Percentiles rank a stretch among this genome's conserved stretches.
Evolutionary conservation across 2,888 invertebrate genomes (phyloP).

Genomic region (Pyrocoelia pectoralis): DNA sequence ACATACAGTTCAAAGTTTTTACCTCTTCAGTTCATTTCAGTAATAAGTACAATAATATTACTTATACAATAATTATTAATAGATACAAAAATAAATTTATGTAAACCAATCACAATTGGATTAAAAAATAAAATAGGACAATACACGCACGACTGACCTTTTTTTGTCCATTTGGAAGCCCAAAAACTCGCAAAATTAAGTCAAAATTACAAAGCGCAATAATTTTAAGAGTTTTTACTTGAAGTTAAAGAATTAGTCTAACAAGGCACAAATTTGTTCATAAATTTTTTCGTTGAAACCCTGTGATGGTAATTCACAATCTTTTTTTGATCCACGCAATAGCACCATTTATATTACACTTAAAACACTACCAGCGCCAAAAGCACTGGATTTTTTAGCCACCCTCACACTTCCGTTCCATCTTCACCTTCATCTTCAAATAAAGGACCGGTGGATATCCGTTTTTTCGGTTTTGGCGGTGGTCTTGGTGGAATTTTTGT

Average conservation of each 20-base stretch:
- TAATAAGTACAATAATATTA: neutral
- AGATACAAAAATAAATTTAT: constrained; percentile 35
- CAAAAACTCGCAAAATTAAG: constrained; percentile 30
- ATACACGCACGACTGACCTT: constrained; percentile 17
- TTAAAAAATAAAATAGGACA: constrained; percentile 14
- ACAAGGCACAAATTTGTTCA: constrained; percentile 31
- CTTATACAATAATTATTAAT: constrained; percentile 18
- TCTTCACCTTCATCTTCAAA: constrained; percentile 91
- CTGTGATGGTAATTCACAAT: constrained; percentile 37
- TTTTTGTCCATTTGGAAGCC: constrained; percentile 34
- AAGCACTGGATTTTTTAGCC: constrained; percentile 57
- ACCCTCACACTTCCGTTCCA: constrained; percentile 84
- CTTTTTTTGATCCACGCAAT: constrained; percentile 36
- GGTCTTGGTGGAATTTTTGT: constrained; percentile 83
- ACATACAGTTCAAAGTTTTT: neutral
- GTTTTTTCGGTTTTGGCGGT: constrained; percentile 85
- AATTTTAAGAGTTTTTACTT: constrained; percentile 19
- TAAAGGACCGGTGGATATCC: constrained; percentile 74
- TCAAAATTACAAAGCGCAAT: constrained; percentile 32
- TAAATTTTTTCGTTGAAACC: constrained; percentile 38
- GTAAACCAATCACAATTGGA: constrained; percentile 21
- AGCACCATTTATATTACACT: constrained; percentile 40
- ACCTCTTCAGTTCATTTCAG: constrained; percentile 4
- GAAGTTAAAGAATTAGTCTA: constrained; percentile 21
- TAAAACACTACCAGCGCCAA: constrained; percentile 52